Evolutionary conservation across 2,888 invertebrate genomes (phyloP).

Genomic region (Lamproptera curius): DNA sequence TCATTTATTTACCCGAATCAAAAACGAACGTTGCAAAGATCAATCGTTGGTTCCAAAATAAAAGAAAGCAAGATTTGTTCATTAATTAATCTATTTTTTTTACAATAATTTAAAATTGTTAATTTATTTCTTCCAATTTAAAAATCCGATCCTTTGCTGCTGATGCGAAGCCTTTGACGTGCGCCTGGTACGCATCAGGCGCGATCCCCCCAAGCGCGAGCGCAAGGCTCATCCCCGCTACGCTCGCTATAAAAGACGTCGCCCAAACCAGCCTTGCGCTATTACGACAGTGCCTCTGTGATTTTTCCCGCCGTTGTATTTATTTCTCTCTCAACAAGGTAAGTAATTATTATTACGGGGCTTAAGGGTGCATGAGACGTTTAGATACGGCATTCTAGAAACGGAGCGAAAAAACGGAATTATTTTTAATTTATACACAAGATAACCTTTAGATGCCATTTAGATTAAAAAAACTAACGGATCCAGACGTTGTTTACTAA

Average conservation of each 20-base stretch:
- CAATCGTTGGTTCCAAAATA: no score
- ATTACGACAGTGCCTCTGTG: constrained; percentile 76
- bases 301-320: constrained; percentile 69
- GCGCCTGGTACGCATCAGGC: constrained; percentile 23
- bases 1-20: no score
- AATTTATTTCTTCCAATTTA: neutral
- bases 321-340: constrained; percentile 63
- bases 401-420: neutral
- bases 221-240: constrained; percentile 66
- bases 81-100: no score
- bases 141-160: neutral
- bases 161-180: neutral
- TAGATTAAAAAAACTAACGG: neutral
- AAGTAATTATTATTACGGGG: constrained; percentile 51
- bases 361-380: neutral
- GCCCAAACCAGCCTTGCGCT: constrained; percentile 72
- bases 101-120: no score
- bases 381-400: neutral
- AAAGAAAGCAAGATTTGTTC: no score
- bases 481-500: neutral
- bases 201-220: constrained; percentile 49
- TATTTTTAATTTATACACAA: neutral
- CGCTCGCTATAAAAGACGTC: constrained; percentile 67
- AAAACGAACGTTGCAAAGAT: no score
- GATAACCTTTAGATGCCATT: neutral